phyloP scores from a whole-genome alignment of 2,113 vertebrate species.

The Etheostoma spectabile region DNA sequence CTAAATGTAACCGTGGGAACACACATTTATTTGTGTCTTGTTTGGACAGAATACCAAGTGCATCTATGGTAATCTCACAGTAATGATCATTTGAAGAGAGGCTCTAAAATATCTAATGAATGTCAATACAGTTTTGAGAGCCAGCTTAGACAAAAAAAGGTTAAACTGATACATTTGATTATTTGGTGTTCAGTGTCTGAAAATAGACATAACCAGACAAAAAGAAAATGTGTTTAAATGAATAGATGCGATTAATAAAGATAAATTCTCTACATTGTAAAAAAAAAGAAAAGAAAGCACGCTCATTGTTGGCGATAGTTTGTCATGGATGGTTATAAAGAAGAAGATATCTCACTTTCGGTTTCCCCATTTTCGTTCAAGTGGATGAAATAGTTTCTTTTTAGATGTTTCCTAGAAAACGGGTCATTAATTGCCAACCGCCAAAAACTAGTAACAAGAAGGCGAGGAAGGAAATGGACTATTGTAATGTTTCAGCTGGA shows the following conservation, averaged over 20 bases:
- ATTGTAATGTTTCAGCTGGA: not conserved
- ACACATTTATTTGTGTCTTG: constrained; percentile 43
- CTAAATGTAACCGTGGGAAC: constrained; percentile 61
- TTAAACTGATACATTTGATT: not conserved
- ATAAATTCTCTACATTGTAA: not conserved
- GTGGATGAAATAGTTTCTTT: not conserved
- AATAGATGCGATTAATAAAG: not conserved
- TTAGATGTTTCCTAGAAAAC: not conserved
- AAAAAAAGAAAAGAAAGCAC: too few species aligned
- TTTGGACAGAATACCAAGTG: constrained; percentile 28
- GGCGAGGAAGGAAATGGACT: not conserved
- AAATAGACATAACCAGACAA: not conserved
- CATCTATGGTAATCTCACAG: constrained; percentile 1
- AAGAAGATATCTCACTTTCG: not conserved
- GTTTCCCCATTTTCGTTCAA: not conserved
- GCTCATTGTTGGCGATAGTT: too few species aligned
- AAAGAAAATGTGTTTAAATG: not conserved
- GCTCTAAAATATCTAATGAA: not conserved
- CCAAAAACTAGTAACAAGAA: not conserved
- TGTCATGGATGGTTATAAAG: too few species aligned
- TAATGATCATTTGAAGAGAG: not conserved
- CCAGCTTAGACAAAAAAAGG: not conserved
- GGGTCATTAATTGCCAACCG: too few species aligned
- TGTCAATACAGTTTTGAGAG: not conserved
- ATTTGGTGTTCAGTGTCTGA: not conserved